Percentiles rank a stretch among this genome's conserved stretches.
Evolutionary conservation across 1,140 invertebrate genomes (phyloP).

Genomic region (Scaptodrosophila lebanonensis): DNA sequence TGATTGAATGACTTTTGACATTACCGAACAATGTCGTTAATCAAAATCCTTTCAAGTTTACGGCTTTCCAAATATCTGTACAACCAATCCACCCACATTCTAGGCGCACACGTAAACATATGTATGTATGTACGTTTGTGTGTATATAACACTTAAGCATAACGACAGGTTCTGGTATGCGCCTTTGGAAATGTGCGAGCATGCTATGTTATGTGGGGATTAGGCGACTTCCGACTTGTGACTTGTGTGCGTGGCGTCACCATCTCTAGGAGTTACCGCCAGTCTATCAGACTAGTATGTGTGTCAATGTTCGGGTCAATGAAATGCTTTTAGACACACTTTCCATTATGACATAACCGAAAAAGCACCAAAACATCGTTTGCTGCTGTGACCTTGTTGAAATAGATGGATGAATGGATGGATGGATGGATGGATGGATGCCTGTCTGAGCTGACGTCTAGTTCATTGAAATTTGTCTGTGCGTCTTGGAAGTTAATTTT

Average conservation of each 20-base stretch:
- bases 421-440: no score
- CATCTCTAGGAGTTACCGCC: no score
- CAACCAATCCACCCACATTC: conserved; percentile 17
- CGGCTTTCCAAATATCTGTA: conserved; percentile 12
- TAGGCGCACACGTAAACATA: conserved; percentile 25
- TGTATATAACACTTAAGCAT: no score
- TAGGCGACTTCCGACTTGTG: no score
- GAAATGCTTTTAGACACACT: background rate
- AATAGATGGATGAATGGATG: no score
- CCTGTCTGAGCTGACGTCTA: conserved; percentile 1
- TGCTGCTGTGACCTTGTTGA: background rate
- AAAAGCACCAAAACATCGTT: background rate
- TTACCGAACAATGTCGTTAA: conserved; percentile 67
- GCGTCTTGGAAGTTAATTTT: conserved; percentile 53
- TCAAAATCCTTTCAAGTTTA: conserved; percentile 52
- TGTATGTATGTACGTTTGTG: conserved; percentile 13
- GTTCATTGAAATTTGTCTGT: conserved; percentile 41
- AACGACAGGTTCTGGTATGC: no score
- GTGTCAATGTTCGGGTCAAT: background rate
- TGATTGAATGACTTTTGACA: conserved; percentile 75
- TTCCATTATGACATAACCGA: background rate
- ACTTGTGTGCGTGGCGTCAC: no score
- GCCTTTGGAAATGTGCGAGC: no score
- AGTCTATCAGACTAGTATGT: no score
- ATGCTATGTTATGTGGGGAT: no score